Percentiles rank a stretch among this genome's conserved stretches.
These are phyloP conservation scores for Palaemon carinicauda DNA, from an alignment of 1,140 invertebrate genomes.

Conservation along the genomic window DNA sequence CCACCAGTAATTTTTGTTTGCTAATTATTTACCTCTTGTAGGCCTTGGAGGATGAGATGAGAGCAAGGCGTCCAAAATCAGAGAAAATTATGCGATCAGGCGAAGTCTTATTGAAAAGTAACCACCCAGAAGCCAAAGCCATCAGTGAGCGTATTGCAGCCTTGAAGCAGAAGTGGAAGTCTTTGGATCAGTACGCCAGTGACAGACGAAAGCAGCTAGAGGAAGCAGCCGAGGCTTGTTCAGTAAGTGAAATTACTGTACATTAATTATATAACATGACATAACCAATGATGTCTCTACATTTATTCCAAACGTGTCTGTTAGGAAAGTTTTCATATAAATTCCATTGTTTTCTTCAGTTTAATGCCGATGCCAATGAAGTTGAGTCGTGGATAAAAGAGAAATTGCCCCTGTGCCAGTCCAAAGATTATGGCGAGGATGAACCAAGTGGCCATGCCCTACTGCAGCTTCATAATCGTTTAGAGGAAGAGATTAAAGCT, in stretches of 20 bases:
- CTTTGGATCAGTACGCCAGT: conserved; percentile 84
- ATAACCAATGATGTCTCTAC: too few relatives aligned
- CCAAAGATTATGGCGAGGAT: conserved; percentile 87
- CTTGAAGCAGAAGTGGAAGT: conserved; percentile 51
- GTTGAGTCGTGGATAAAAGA: conserved; percentile 97
- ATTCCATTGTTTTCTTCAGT: conserved; percentile 68
- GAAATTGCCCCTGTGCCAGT: conserved; percentile 86
- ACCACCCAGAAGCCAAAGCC: conserved; percentile 79
- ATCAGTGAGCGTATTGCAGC: conserved; percentile 70
- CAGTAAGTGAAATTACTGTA: conserved; percentile 66
- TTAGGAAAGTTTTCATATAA: too few relatives aligned
- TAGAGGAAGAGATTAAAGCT: conserved; percentile 90
- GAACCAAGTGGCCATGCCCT: conserved; percentile 88
- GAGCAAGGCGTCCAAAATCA: conserved; percentile 80
- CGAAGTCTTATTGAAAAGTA: conserved; percentile 77
- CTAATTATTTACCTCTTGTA: conserved; percentile 56
- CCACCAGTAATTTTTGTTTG: background rate
- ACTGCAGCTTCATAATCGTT: conserved; percentile 83
- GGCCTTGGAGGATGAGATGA: conserved; percentile 88
- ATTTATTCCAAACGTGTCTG: too few relatives aligned
- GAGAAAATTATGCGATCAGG: conserved; percentile 80
- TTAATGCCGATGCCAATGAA: conserved; percentile 96
- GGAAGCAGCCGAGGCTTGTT: conserved; percentile 93
- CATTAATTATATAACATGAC: too few relatives aligned
- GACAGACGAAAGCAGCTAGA: conserved; percentile 85